A percentile compares a stretch with the other conserved stretches of the same genome.
Conservation (phyloP, 2,113 vertebrate species). For the Ammodramus savannarum region DNA sequence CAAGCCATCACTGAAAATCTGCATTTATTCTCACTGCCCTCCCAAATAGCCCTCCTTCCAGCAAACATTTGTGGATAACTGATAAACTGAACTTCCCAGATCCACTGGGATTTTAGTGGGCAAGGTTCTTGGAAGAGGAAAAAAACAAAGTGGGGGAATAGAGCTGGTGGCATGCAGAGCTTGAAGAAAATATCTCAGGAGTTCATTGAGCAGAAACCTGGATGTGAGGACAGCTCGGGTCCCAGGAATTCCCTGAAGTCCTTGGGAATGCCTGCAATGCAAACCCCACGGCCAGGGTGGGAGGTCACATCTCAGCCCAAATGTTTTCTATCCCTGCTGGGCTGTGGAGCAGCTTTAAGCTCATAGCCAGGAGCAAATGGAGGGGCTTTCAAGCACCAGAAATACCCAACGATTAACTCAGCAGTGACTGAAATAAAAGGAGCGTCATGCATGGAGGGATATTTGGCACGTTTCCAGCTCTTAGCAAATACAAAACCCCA, state of each 20-base stretch:
- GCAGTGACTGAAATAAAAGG: conserved; percentile 9
- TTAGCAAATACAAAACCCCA: conserved; percentile 59
- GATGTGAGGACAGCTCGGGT: neutral
- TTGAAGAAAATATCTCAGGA: neutral
- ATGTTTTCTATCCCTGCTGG: neutral
- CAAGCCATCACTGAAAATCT: neutral
- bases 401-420: conserved; percentile 9
- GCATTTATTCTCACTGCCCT: neutral
- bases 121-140: neutral
- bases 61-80: too few species aligned
- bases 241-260: neutral
- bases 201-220: neutral
- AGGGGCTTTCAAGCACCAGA: neutral
- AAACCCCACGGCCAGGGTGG: neutral
- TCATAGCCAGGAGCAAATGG: conserved; percentile 18
- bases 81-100: neutral
- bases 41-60: neutral
- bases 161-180: neutral
- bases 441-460: neutral
- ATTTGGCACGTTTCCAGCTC: conserved; percentile 55
- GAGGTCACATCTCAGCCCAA: neutral
- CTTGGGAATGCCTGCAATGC: neutral
- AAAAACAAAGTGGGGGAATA: neutral
- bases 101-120: neutral
- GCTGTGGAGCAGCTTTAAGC: neutral